Evolutionary conservation across 2,113 vertebrate species (phyloP).

Genomic region (Dermatemys mawii): DNA sequence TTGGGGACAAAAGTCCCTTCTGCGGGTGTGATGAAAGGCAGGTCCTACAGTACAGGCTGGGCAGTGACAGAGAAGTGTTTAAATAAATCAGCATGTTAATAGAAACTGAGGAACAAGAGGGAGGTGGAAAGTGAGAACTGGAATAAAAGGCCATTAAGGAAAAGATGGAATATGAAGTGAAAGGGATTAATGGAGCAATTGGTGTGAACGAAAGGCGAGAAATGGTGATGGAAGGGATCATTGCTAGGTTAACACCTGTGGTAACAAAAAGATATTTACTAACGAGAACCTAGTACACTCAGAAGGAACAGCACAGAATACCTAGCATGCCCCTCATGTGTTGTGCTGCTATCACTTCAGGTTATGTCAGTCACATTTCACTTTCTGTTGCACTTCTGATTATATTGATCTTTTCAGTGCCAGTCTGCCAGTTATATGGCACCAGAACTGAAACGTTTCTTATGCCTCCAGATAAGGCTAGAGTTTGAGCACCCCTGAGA

Average conservation of each 20-base stretch:
- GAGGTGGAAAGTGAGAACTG: neutral
- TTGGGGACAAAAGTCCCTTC: neutral
- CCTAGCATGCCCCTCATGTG: rapidly evolving
- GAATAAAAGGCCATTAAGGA: neutral
- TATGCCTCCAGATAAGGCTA: neutral
- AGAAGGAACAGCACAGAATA: neutral
- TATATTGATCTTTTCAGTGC: neutral
- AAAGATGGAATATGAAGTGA: rapidly evolving
- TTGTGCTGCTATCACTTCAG: neutral
- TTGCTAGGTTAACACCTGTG: neutral
- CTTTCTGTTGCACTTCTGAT: neutral
- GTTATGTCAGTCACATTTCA: rapidly evolving
- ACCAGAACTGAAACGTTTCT: neutral
- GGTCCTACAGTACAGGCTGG: neutral
- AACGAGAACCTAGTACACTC: neutral
- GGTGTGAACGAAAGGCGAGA: neutral
- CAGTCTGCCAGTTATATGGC: neutral
- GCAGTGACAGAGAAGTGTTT: neutral
- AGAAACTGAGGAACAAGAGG: rapidly evolving
- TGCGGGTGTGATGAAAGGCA: neutral
- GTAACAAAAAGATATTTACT: neutral
- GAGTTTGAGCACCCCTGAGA: neutral
- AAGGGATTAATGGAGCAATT: neutral
- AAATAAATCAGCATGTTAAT: rapidly evolving
- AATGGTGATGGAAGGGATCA: neutral